Percentiles rank a stretch among this genome's conserved stretches.
Conservation (phyloP, 1,140 invertebrate genomes). For the Manduca sexta region DNA sequence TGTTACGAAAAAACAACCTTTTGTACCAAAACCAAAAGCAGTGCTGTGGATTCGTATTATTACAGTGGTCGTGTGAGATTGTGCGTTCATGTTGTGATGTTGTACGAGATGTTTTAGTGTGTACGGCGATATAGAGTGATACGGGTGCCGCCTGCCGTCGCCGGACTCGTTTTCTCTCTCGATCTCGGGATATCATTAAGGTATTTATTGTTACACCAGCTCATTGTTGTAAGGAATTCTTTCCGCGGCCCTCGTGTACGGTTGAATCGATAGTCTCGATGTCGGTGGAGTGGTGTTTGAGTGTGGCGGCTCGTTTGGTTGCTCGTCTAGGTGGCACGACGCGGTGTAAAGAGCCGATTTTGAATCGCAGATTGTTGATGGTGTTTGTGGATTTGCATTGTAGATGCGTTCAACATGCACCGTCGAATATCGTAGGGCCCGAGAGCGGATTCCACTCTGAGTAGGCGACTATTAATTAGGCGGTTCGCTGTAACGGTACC, state of each 20-base stretch:
- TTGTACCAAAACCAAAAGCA: conserved; percentile 57
- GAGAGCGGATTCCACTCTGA: conserved; percentile 37
- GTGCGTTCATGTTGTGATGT: conserved; percentile 62
- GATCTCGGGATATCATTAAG: conserved; percentile 72
- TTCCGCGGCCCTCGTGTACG: conserved; percentile 52
- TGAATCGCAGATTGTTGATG: conserved; percentile 42
- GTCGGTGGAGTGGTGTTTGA: conserved; percentile 11
- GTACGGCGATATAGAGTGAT: conserved; percentile 61
- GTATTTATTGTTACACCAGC: conserved; percentile 71
- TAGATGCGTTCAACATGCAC: conserved; percentile 50
- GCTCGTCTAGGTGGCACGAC: conserved; percentile 24
- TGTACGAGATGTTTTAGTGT: conserved; percentile 57
- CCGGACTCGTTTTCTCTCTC: conserved; percentile 62
- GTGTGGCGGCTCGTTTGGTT: conserved; percentile 29
- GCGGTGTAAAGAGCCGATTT: conserved; percentile 41
- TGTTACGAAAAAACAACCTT: conserved; percentile 66
- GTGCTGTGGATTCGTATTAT: conserved; percentile 56
- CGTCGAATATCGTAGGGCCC: conserved; percentile 26
- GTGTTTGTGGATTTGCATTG: conserved; percentile 56
- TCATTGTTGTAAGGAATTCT: conserved; percentile 70
- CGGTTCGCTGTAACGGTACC: conserved; percentile 42
- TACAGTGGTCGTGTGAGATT: conserved; percentile 60
- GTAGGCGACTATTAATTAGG: conserved; percentile 61
- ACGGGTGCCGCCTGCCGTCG: conserved; percentile 51
- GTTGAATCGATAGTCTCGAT: conserved; percentile 62